Percentiles rank a stretch among this genome's conserved stretches.
These are phyloP conservation scores for Panagrolaimus sp. DNA, from an alignment of 1,140 invertebrate genomes.

Conservation along the genomic window DNA sequence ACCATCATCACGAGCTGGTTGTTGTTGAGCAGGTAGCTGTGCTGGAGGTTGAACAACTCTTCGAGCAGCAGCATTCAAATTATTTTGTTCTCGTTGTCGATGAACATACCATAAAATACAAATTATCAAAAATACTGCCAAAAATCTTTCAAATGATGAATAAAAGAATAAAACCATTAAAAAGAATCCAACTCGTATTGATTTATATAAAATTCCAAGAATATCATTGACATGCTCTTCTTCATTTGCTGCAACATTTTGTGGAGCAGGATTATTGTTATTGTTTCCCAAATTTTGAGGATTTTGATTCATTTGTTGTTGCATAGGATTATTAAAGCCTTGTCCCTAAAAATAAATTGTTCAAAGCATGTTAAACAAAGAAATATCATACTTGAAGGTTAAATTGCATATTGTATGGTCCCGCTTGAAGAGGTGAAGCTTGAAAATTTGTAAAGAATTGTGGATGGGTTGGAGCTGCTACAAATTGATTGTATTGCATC, in stretches of 20 bases:
- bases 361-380: neutral
- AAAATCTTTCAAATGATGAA: conserved; percentile 23
- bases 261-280: neutral
- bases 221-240: conserved; percentile 15
- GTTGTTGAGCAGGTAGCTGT: neutral
- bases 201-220: conserved; percentile 24
- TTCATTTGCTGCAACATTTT: neutral
- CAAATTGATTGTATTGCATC: neutral
- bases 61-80: neutral
- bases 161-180: conserved; percentile 18
- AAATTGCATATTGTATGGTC: no score
- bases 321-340: neutral
- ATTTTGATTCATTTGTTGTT: neutral
- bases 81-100: conserved; percentile 19
- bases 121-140: conserved; percentile 25
- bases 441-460: no score
- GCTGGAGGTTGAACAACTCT: neutral
- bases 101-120: conserved; percentile 27
- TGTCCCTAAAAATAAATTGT: neutral
- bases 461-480: neutral
- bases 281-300: neutral
- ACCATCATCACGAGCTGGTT: neutral
- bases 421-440: no score
- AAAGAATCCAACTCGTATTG: conserved; percentile 22
- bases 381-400: neutral